These are phyloP conservation scores for Glaucopsyche alexis DNA, from an alignment of 2,888 invertebrate species.

Conservation along the genomic window DNA sequence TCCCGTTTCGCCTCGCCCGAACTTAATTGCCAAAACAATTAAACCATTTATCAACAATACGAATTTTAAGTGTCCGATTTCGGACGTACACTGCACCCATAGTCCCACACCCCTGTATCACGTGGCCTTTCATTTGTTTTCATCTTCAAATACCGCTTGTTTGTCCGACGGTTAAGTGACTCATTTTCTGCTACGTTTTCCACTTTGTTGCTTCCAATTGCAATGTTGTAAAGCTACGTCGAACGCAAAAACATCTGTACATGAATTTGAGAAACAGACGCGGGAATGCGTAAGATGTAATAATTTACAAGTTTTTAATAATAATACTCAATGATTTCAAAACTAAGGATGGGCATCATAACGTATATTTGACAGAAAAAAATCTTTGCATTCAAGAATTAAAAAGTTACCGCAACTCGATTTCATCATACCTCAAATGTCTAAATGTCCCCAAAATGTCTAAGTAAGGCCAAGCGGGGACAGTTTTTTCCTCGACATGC, in stretches of 20 bases:
- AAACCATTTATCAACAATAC: constrained; percentile 61
- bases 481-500: too few species aligned
- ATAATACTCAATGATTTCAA: too few species aligned
- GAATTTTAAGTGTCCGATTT: constrained; percentile 55
- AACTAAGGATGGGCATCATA: too few species aligned
- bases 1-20: constrained; percentile 41
- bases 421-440: too few species aligned
- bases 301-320: too few species aligned
- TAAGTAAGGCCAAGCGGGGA: too few species aligned
- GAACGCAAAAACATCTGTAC: neutral
- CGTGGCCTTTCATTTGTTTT: constrained; percentile 46
- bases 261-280: neutral
- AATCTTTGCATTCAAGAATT: too few species aligned
- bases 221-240: neutral
- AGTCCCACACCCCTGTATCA: constrained; percentile 44
- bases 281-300: neutral
- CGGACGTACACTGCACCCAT: constrained; percentile 44
- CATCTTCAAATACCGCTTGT: constrained; percentile 40
- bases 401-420: too few species aligned
- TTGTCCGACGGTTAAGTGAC: constrained; percentile 12
- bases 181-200: neutral
- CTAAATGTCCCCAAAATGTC: too few species aligned
- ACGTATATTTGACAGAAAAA: too few species aligned
- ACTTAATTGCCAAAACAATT: constrained; percentile 72
- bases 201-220: neutral